Percentiles rank a stretch among this genome's conserved stretches.
These are phyloP conservation scores for Isotomurus palustris DNA, from an alignment of 2,888 invertebrate genomes.

Conservation along the genomic window DNA sequence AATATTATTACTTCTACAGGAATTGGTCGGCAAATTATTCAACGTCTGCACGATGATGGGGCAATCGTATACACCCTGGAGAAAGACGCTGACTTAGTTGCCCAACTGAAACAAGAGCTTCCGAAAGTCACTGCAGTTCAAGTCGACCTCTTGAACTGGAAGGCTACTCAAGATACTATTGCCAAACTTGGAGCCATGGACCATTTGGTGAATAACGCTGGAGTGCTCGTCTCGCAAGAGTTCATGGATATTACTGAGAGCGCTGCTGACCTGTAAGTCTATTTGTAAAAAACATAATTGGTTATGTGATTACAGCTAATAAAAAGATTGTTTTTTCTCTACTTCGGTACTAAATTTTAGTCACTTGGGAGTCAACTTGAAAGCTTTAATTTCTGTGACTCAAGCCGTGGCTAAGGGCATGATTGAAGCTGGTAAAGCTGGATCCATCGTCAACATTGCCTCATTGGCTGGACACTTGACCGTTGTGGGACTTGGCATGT, in stretches of 20 bases:
- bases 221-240: conserved; percentile 1
- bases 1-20: not conserved
- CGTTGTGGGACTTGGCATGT: conserved; percentile 8
- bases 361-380: conserved; percentile 67
- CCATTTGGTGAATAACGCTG: conserved; percentile 10
- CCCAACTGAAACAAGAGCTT: not conserved
- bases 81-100: conserved; percentile 1
- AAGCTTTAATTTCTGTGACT: conserved; percentile 76
- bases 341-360: conserved; percentile 46
- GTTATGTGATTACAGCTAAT: not conserved
- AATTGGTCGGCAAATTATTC: conserved; percentile 1
- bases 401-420: conserved; percentile 60
- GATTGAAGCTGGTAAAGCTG: conserved; percentile 24
- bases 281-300: not conserved
- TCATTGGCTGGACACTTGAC: conserved; percentile 19
- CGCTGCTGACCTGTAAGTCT: conserved; percentile 2
- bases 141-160: not conserved
- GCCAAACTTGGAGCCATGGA: not conserved
- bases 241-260: conserved; percentile 8
- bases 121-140: conserved; percentile 3
- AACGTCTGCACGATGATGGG: conserved; percentile 4
- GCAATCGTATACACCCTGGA: conserved; percentile 8
- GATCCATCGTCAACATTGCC: conserved; percentile 32
- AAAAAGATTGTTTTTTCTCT: not conserved
- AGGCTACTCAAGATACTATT: conserved; percentile 2